These are phyloP conservation scores for Petrosia ficiformis DNA, from an alignment of 37 sponge, comb jelly and placozoan genomes.

Conservation along the genomic window DNA sequence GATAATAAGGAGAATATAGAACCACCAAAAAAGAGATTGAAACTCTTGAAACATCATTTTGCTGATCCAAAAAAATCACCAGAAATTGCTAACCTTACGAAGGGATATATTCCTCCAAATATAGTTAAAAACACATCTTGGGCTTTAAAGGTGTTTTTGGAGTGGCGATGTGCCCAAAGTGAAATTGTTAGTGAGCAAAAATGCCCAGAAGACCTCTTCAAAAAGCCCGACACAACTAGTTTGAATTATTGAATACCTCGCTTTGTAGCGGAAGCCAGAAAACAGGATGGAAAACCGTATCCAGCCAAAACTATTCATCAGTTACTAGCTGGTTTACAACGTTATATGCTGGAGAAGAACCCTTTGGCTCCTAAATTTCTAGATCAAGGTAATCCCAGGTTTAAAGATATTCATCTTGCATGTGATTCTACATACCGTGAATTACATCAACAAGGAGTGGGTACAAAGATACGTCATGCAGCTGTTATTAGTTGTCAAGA, in stretches of 20 bases:
- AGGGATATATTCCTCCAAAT: slow-evolving; percentile 17
- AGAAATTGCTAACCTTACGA: neutral
- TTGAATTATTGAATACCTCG: neutral
- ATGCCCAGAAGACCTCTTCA: neutral
- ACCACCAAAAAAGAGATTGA: too few relatives aligned
- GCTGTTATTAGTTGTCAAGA: neutral
- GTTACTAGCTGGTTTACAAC: neutral
- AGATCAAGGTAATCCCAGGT: neutral
- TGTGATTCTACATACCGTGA: neutral
- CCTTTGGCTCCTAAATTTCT: neutral
- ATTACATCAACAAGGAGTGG: neutral
- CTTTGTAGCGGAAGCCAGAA: neutral
- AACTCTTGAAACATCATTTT: too few relatives aligned
- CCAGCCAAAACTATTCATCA: neutral
- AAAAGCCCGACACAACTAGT: too few relatives aligned
- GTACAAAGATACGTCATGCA: neutral
- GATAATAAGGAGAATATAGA: too few relatives aligned
- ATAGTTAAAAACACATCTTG: slow-evolving; percentile 22
- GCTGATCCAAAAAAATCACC: too few relatives aligned
- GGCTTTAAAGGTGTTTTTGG: neutral
- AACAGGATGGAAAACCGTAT: neutral
- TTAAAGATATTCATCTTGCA: neutral
- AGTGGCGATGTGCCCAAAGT: neutral
- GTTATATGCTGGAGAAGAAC: neutral
- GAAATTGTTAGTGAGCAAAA: neutral